Conservation (phyloP, 2,888 invertebrate genomes). For the Campopleginae sp. region DNA sequence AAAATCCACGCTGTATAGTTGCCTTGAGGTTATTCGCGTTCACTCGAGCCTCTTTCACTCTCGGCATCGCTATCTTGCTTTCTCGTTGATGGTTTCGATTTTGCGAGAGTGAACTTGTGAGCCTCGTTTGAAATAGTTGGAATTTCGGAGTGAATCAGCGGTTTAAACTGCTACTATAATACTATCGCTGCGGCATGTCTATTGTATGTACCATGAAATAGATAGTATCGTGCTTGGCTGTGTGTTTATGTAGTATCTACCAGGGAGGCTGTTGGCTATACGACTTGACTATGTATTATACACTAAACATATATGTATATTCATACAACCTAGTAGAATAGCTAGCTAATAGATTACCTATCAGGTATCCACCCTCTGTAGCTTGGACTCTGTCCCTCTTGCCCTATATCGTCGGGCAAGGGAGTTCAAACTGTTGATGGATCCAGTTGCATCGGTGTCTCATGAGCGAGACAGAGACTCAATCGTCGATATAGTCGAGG, state of each 20-base stretch:
- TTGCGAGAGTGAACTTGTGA: conserved; percentile 31
- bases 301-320: conserved; percentile 9
- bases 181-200: conserved; percentile 31
- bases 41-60: conserved; percentile 50
- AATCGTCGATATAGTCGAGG: conserved; percentile 25
- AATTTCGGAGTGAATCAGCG: conserved; percentile 56
- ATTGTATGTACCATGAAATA: conserved; percentile 33
- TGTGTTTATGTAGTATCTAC: conserved; percentile 16
- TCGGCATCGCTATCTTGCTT: conserved; percentile 45
- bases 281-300: conserved; percentile 25
- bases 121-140: conserved; percentile 53
- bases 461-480: conserved; percentile 53
- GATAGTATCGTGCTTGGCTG: conserved; percentile 27
- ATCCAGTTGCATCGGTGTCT: conserved; percentile 61
- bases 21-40: conserved; percentile 34
- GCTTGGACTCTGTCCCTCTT: conserved; percentile 34
- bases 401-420: conserved; percentile 38
- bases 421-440: conserved; percentile 47
- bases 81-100: conserved; percentile 40
- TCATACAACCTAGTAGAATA: conserved; percentile 46
- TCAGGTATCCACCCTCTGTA: conserved; percentile 45
- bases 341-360: conserved; percentile 59
- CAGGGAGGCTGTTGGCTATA: conserved; percentile 19
- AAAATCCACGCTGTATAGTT: conserved; percentile 1
- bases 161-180: conserved; percentile 50